These are phyloP conservation scores for Phthorimaea operculella DNA, from an alignment of 1,140 invertebrate genomes.

Conservation along the genomic window DNA sequence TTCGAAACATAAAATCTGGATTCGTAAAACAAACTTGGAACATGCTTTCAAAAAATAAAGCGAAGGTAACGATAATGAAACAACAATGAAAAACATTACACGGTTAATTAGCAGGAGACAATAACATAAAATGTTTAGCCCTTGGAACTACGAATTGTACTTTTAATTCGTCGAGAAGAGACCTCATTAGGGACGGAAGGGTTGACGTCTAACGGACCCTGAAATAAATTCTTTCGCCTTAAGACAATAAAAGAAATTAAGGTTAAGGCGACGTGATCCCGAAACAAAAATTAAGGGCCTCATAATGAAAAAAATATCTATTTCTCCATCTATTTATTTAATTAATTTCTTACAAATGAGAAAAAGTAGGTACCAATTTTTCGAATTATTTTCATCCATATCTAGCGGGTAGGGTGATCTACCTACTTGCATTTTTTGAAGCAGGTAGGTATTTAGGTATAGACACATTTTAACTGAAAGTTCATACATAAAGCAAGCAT, in stretches of 20 bases:
- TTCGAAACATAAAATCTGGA: no score
- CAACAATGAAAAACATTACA: constrained; percentile 23
- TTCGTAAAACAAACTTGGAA: no score
- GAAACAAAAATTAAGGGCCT: no score
- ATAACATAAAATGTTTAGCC: constrained; percentile 32
- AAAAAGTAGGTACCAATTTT: no score
- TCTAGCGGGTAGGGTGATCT: not conserved
- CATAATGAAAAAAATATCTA: no score
- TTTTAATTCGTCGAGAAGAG: constrained; percentile 28
- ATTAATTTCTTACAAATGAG: no score
- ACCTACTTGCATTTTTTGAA: not conserved
- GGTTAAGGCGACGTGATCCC: not conserved
- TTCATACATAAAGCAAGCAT: not conserved
- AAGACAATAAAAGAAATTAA: constrained; percentile 28
- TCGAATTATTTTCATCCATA: no score
- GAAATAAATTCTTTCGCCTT: constrained; percentile 27
- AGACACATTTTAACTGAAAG: not conserved
- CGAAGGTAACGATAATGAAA: not conserved
- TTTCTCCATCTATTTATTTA: no score
- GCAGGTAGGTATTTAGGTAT: no score
- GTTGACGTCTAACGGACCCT: constrained; percentile 25
- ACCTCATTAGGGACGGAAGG: constrained; percentile 30
- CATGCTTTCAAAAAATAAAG: no score
- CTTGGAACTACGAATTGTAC: constrained; percentile 23
- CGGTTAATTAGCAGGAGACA: constrained; percentile 24